phyloP scores from a whole-genome alignment of 2,113 vertebrate species.

The Sus scrofa region DNA sequence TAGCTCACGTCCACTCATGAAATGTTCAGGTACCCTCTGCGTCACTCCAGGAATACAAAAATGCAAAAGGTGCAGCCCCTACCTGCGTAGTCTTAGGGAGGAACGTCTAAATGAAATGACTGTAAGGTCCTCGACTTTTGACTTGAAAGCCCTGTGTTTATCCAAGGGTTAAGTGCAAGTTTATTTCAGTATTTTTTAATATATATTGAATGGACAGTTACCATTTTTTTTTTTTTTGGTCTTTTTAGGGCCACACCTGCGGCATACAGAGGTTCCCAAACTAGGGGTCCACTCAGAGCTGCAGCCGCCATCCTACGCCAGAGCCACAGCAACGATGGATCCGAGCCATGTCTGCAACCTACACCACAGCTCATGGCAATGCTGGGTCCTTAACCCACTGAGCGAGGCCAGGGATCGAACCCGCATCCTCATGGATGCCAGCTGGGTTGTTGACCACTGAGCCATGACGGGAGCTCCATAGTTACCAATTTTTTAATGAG shows the following conservation, averaged over 20 bases:
- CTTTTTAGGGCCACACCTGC: too few relatives aligned
- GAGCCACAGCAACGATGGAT: too few relatives aligned
- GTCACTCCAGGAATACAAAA: not conserved
- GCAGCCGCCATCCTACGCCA: too few relatives aligned
- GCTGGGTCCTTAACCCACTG: too few relatives aligned
- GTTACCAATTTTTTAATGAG: not conserved
- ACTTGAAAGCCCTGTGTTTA: not conserved
- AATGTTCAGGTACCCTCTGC: not conserved
- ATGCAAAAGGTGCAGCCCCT: not conserved
- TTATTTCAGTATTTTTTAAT: constrained; percentile 1
- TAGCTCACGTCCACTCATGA: not conserved
- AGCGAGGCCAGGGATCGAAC: too few relatives aligned
- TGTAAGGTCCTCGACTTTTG: not conserved
- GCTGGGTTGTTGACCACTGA: too few relatives aligned
- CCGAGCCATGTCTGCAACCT: too few relatives aligned
- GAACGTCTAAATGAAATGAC: not conserved
- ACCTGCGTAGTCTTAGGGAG: not conserved
- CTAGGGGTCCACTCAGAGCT: too few relatives aligned
- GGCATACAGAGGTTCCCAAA: too few relatives aligned
- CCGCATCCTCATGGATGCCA: too few relatives aligned
- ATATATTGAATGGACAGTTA: not conserved
- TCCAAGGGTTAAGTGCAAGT: not conserved
- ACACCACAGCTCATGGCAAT: too few relatives aligned
- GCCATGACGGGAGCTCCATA: too few relatives aligned
- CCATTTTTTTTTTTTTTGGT: not conserved